These are phyloP conservation scores for Lophura swinhoii DNA, from an alignment of 2,797 vertebrate species.

Conservation along the genomic window DNA sequence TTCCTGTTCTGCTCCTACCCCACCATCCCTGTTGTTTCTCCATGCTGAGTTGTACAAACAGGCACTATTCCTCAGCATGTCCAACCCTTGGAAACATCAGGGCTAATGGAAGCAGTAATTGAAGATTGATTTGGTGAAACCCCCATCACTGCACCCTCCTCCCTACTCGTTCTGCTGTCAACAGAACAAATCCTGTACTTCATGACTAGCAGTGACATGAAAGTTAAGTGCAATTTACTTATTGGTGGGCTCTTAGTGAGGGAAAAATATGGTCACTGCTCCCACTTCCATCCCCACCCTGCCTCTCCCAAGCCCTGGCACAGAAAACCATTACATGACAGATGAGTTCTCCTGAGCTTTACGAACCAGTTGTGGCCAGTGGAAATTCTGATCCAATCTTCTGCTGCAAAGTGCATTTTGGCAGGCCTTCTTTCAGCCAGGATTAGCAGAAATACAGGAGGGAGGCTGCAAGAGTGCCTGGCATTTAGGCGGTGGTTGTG, in stretches of 20 bases:
- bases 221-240: conserved; percentile 51
- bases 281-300: conserved; percentile 11
- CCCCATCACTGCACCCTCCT: background rate
- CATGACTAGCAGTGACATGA: conserved; percentile 11
- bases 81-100: background rate
- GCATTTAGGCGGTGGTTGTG: background rate
- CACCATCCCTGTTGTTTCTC: conserved; percentile 1
- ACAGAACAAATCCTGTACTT: conserved; percentile 28
- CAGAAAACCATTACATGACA: conserved; percentile 16
- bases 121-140: conserved; percentile 19
- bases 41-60: conserved; percentile 1
- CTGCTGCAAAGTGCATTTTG: background rate
- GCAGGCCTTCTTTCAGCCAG: background rate
- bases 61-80: conserved; percentile 31
- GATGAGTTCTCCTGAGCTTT: conserved; percentile 31
- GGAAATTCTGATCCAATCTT: conserved; percentile 14
- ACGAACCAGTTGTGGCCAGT: background rate
- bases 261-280: conserved; percentile 26
- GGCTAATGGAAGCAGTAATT: conserved; percentile 57
- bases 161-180: background rate
- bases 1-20: background rate
- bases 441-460: background rate
- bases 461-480: background rate
- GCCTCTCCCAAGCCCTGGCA: conserved; percentile 20
- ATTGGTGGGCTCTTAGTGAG: background rate